phyloP scores from a whole-genome alignment of 2,797 vertebrate species.

The Aythya fuligula region DNA sequence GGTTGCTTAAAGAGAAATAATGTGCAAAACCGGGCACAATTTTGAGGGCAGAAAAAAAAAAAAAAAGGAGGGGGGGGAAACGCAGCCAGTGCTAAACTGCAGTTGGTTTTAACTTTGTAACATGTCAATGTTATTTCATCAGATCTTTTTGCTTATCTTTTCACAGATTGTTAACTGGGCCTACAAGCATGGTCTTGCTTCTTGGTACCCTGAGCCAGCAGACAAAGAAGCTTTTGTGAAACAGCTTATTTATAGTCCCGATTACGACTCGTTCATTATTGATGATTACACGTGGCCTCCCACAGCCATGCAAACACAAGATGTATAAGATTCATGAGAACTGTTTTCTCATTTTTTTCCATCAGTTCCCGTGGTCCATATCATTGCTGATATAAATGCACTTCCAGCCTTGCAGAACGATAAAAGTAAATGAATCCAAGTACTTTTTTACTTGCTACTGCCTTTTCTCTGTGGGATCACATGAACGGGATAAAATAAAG shows the following conservation, averaged over 20 bases:
- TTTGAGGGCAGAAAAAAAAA: neutral
- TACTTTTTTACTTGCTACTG: neutral
- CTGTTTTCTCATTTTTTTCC: neutral
- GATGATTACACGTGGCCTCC: conserved; percentile 94
- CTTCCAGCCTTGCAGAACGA: conserved; percentile 31
- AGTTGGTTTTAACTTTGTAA: neutral
- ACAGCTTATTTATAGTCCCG: conserved; percentile 89
- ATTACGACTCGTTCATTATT: conserved; percentile 92
- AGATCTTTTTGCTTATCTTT: conserved; percentile 35
- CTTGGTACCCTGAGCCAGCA: conserved; percentile 92
- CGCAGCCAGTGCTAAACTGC: neutral
- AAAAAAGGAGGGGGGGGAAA: neutral
- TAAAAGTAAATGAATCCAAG: conserved; percentile 23
- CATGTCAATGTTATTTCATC: neutral
- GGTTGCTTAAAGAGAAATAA: neutral
- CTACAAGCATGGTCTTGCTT: conserved; percentile 90
- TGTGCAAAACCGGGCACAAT: neutral
- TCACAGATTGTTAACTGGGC: conserved; percentile 90
- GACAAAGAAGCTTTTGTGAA: conserved; percentile 96
- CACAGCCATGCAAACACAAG: conserved; percentile 89
- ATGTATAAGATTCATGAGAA: conserved; percentile 79
- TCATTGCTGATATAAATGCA: neutral
- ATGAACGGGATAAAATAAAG: neutral
- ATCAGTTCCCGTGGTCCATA: neutral
- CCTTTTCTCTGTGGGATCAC: neutral